Base-by-base conservation (phyloP, 2,888 invertebrate genomes). In the Merodon equestris region DNA sequence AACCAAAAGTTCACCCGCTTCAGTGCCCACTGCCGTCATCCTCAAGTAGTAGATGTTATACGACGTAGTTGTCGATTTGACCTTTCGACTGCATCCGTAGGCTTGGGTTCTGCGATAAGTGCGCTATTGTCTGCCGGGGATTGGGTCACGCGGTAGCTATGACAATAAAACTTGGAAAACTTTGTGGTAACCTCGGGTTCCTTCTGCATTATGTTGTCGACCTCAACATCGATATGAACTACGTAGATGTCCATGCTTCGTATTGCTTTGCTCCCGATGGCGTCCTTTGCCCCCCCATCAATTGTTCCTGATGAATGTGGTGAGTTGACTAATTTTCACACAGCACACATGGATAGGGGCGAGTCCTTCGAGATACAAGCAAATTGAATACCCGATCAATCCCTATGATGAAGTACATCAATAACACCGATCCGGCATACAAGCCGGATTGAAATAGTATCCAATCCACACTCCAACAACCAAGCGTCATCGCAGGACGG, bases 361-460 rank as follows among this genome's bases (percentile, higher is more conserved):
- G 27, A 7, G 7, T 27, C 7, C 27, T 27, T 27, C 7, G 27
- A 15, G 40, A 44, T 64, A 57, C n/a, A 54, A 38, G 17, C 48
- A 64, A 76, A 76, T 76, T 76, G 71, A 76, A 66, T 71, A 38
- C 38, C 47, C 36, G 70, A 75, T 64, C 51, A 70, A 64, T 58
- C 58, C 17, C 17, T 34, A 10, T 60, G 48, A 70, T 53, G 70
- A 27, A 38, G 36, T 15, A 34, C 51, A 45, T n/a, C n/a, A n/a
- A n/a, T 27, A 27, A 14, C 58, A 54, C 27, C 60, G 13, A n/a
- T n/a, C n/a, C 15, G 10, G 13, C 4, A 14, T 27, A 47, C 45
- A 27, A 10, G 15, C 13, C 3, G 14, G 15, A 27, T 18, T 45
- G 36, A 14, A 45, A 40, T 15, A 27, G 19, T 3, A 15, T 14